Evolutionary conservation across 2,113 vertebrate species (phyloP).

Genomic region (Clarias gariepinus): DNA sequence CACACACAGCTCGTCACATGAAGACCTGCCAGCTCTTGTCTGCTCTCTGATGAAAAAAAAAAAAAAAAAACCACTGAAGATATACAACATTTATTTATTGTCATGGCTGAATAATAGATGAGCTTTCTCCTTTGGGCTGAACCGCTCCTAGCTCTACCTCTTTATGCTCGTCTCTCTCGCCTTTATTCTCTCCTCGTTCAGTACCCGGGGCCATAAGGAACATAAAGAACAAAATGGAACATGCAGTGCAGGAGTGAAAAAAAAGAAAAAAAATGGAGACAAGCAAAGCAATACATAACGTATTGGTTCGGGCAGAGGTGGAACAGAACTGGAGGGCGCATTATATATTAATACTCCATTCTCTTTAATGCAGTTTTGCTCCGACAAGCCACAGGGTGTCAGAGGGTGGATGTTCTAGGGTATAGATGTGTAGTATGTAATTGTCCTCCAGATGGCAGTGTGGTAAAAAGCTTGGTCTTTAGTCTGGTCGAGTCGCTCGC

Average conservation of each 20-base stretch:
- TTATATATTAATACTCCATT: constrained; percentile 52
- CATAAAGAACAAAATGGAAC: constrained; percentile 44
- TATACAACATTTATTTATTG: constrained; percentile 41
- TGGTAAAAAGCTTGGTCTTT: not conserved
- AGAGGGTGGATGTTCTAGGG: not conserved
- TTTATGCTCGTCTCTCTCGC: constrained; percentile 10
- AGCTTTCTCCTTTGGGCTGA: constrained; percentile 20
- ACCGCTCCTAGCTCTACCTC: constrained; percentile 15
- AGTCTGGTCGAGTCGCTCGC: not conserved
- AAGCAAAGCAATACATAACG: constrained; percentile 34
- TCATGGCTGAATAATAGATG: constrained; percentile 45
- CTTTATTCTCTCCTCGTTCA: constrained; percentile 28
- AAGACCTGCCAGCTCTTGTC: constrained; percentile 4
- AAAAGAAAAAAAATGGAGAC: constrained; percentile 34
- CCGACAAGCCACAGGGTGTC: not conserved
- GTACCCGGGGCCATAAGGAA: constrained; percentile 25
- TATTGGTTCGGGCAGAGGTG: constrained; percentile 33
- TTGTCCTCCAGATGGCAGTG: constrained; percentile 31
- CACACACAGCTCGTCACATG: constrained; percentile 8
- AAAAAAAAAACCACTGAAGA: not conserved
- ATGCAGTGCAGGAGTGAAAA: not conserved
- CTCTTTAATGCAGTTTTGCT: constrained; percentile 41
- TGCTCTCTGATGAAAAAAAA: constrained; percentile 27
- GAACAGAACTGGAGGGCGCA: constrained; percentile 15
- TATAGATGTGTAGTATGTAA: not conserved